A percentile compares a stretch with the other conserved stretches of the same genome.
These are phyloP conservation scores for Mastacembelus armatus DNA, from an alignment of 2,797 vertebrate species.

Conservation along the genomic window DNA sequence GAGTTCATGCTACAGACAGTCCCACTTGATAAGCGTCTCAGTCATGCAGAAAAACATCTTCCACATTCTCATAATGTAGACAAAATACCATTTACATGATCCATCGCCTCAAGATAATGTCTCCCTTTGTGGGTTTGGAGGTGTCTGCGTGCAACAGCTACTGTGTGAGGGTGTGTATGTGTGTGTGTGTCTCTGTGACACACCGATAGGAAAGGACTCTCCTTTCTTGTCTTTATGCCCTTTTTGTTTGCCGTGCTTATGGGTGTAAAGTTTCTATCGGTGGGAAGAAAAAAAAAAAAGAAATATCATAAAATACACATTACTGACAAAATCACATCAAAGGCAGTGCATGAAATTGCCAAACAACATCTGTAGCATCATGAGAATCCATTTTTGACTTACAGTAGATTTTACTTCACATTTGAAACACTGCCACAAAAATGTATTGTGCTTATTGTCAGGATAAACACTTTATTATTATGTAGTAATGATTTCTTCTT, in stretches of 20 bases:
- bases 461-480: background rate
- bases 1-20: conserved; percentile 76
- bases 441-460: background rate
- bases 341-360: conserved; percentile 6
- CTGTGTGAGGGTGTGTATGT: conserved; percentile 2
- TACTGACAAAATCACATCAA: conserved; percentile 42
- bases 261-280: conserved; percentile 33
- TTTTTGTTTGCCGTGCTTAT: conserved; percentile 50
- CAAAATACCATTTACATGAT: conserved; percentile 83
- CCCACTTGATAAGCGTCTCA: conserved; percentile 79
- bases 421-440: background rate
- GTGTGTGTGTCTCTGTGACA: conserved; percentile 1
- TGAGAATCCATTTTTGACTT: background rate
- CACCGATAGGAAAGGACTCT: conserved; percentile 40
- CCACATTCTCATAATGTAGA: conserved; percentile 80
- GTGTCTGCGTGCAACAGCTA: conserved; percentile 26
- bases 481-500: background rate
- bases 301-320: conserved; percentile 41
- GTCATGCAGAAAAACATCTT: conserved; percentile 81
- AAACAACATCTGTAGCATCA: conserved; percentile 5
- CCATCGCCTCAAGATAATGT: conserved; percentile 81
- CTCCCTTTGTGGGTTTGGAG: conserved; percentile 64
- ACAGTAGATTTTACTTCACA: background rate
- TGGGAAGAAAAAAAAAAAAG: conserved; percentile 35
- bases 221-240: conserved; percentile 47